Conservation (phyloP, 2,113 vertebrate species). For the Anoura caudifer region DNA sequence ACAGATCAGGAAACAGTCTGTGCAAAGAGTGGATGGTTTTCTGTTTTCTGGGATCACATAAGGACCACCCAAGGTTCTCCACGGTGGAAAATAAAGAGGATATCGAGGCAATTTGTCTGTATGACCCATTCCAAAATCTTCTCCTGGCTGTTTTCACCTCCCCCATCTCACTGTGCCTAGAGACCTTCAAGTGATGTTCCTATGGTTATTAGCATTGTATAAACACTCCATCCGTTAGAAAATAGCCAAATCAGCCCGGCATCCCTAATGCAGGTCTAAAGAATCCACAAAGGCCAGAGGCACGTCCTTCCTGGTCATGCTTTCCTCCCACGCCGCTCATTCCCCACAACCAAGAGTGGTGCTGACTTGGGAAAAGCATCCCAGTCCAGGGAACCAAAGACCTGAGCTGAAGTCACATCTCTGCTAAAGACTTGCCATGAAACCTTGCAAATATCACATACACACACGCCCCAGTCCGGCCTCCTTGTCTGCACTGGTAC, state of each 20-base stretch:
- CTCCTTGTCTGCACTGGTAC: neutral
- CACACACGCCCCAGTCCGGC: accelerated
- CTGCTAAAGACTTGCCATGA: neutral
- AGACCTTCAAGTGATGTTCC: neutral
- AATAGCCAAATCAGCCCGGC: neutral
- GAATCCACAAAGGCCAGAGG: neutral
- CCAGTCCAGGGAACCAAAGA: neutral
- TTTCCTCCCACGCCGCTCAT: neutral
- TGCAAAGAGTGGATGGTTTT: neutral
- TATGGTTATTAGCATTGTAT: neutral
- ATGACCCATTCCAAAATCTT: neutral
- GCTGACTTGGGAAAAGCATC: neutral
- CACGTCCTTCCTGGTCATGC: neutral
- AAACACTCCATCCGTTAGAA: neutral
- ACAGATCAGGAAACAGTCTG: neutral
- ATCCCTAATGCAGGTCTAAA: neutral
- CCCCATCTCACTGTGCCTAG: neutral
- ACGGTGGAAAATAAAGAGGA: neutral
- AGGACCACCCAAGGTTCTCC: neutral
- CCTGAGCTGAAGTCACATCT: neutral
- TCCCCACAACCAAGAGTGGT: neutral
- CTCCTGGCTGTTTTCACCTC: neutral
- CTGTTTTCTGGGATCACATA: neutral
- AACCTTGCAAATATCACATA: neutral
- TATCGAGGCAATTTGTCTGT: neutral